Conservation (phyloP, 1,140 invertebrate species). For the Rhizoglyphus robini region DNA sequence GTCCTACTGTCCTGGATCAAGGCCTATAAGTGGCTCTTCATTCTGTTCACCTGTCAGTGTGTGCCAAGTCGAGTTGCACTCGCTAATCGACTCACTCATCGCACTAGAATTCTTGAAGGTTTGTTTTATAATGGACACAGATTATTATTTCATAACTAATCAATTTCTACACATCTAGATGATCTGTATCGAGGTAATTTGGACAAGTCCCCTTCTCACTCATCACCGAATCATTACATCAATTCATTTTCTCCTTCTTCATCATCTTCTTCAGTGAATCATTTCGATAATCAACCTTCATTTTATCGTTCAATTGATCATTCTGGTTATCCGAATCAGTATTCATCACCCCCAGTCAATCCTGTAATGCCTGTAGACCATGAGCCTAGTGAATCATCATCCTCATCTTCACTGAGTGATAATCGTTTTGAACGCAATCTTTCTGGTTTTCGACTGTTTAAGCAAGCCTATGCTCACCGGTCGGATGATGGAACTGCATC, state of each 20-base stretch:
- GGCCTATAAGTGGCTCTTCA: slow-evolving; percentile 5
- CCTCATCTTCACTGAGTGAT: neutral
- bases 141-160: neutral
- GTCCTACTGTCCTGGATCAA: neutral
- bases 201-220: neutral
- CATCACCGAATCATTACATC: neutral
- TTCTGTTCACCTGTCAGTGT: slow-evolving; percentile 1
- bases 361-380: no score
- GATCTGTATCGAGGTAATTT: neutral
- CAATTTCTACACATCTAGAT: neutral
- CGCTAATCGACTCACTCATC: neutral
- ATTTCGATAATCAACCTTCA: neutral
- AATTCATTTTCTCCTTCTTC: neutral
- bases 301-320: no score
- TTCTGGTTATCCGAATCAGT: neutral
- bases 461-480: neutral
- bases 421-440: neutral
- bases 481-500: neutral
- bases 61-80: neutral
- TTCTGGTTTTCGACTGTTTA: neutral
- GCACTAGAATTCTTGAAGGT: slow-evolving; percentile 11
- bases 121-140: neutral
- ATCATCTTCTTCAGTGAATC: neutral
- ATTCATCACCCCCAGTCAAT: neutral
- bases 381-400: no score